Conservation (phyloP, 2,888 invertebrate species). For the Rhamnusium bicolor region DNA sequence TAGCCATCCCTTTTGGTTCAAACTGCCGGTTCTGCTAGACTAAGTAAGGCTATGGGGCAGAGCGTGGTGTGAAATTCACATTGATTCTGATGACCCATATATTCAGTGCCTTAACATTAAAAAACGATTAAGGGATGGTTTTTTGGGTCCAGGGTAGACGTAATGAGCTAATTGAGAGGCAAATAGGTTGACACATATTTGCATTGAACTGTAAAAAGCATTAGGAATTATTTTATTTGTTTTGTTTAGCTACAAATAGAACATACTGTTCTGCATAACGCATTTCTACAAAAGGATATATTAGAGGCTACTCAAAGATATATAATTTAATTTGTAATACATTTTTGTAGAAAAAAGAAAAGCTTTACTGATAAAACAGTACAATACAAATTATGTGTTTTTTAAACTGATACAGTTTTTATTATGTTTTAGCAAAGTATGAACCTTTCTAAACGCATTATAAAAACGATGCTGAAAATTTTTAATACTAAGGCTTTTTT, state of each 20-base stretch:
- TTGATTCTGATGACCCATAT: slow-evolving; percentile 62
- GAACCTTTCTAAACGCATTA: too few relatives aligned
- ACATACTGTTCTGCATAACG: background rate
- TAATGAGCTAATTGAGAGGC: background rate
- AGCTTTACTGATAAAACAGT: too few relatives aligned
- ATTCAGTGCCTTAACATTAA: slow-evolving; percentile 34
- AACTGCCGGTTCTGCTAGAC: background rate
- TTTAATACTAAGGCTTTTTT: too few relatives aligned
- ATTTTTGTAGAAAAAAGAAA: too few relatives aligned
- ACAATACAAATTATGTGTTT: too few relatives aligned
- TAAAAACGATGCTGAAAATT: too few relatives aligned
- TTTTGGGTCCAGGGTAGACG: background rate
- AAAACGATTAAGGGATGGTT: slow-evolving; percentile 41
- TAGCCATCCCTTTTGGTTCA: background rate
- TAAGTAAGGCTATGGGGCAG: background rate
- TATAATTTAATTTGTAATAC: background rate
- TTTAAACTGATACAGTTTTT: too few relatives aligned
- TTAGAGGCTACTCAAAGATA: background rate
- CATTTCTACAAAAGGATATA: background rate
- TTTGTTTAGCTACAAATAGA: background rate
- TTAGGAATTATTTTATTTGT: too few relatives aligned
- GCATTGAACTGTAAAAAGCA: too few relatives aligned
- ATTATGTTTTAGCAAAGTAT: too few relatives aligned
- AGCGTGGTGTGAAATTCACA: slow-evolving; percentile 44
- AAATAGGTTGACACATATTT: background rate